phyloP scores from a whole-genome alignment of 2,113 vertebrate species.

The Tragelaphus imberbis region DNA sequence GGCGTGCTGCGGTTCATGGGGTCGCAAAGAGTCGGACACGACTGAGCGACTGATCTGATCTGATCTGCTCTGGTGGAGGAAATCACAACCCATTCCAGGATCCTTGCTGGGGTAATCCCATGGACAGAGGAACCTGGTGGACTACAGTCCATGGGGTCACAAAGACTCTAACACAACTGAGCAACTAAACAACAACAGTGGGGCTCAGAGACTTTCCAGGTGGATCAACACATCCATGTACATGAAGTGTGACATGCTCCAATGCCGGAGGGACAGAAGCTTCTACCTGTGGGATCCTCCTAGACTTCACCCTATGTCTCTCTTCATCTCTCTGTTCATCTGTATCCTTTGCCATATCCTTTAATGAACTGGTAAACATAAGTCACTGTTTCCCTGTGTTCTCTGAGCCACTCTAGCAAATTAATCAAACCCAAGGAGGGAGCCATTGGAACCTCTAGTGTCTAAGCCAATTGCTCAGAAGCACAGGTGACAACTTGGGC shows the following conservation, averaged over 20 bases:
- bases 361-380: neutral
- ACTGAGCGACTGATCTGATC: no score
- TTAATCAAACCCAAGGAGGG: neutral
- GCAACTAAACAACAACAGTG: neutral
- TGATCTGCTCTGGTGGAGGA: neutral
- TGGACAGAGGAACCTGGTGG: neutral
- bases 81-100: neutral
- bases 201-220: neutral
- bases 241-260: neutral
- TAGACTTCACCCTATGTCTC: neutral
- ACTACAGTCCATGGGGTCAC: neutral
- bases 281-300: neutral
- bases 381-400: neutral
- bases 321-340: neutral
- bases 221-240: neutral
- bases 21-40: no score
- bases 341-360: neutral
- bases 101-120: neutral
- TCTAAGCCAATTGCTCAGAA: neutral
- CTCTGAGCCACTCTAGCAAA: neutral
- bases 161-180: neutral
- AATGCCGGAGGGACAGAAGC: neutral
- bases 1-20: no score
- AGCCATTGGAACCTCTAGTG: neutral
- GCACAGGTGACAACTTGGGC: neutral